Evolutionary conservation across 2,888 invertebrate genomes (phyloP).

Genomic region (Bembecia ichneumoniformis): DNA sequence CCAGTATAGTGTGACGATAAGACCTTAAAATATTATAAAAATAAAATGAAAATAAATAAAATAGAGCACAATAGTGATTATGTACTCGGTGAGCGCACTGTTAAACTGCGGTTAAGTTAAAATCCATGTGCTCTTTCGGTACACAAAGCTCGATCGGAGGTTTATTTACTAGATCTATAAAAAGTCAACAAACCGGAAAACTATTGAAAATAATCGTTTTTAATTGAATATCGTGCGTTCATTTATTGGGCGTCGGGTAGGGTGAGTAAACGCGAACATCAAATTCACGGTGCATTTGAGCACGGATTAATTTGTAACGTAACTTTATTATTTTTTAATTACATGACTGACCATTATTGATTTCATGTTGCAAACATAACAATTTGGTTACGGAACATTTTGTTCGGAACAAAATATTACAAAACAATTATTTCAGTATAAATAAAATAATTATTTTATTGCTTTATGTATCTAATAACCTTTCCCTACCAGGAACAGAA

Average conservation of each 20-base stretch:
- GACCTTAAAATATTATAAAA: no score
- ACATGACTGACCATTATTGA: neutral
- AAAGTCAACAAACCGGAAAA: conserved; percentile 59
- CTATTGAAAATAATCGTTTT: conserved; percentile 56
- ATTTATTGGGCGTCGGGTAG: neutral
- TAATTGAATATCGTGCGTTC: conserved; percentile 46
- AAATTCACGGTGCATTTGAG: neutral
- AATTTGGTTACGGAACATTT: no score
- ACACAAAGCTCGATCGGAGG: conserved; percentile 34
- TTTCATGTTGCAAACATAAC: no score
- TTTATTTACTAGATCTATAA: conserved; percentile 57
- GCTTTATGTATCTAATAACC: no score
- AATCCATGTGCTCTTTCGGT: conserved; percentile 26
- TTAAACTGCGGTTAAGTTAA: conserved; percentile 15
- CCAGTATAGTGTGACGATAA: no score
- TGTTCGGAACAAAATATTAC: no score
- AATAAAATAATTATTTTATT: no score
- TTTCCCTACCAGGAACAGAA: no score
- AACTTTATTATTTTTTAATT: neutral
- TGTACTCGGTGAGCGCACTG: neutral
- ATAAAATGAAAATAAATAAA: no score
- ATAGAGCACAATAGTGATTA: no score
- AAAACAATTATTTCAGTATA: no score
- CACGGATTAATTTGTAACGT: neutral
- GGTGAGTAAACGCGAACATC: neutral